Percentiles rank a stretch among this genome's conserved stretches.
Evolutionary conservation across 2,113 vertebrate genomes (phyloP).

Genomic region (Callospermophilus lateralis): DNA sequence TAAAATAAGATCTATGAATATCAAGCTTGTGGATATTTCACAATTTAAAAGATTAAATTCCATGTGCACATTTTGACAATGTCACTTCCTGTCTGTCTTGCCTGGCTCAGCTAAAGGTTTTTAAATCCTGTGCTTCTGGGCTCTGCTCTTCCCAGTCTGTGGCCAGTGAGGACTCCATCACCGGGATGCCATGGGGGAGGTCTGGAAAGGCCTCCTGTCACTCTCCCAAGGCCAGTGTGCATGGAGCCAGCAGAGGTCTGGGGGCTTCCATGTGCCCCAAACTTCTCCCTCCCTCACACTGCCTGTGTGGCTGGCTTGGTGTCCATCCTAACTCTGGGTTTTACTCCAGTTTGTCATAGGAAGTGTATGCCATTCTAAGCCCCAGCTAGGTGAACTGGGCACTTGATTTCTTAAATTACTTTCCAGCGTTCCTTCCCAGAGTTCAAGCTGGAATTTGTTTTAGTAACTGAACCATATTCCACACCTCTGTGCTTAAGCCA

Average conservation of each 20-base stretch:
- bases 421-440: not conserved
- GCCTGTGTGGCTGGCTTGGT: not conserved
- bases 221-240: not conserved
- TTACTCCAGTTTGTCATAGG: not conserved
- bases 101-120: not conserved
- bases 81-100: not conserved
- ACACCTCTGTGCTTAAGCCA: not conserved
- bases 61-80: not conserved
- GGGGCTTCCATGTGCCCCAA: rapidly evolving
- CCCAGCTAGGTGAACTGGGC: not conserved
- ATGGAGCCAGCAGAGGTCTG: not conserved
- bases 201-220: not conserved
- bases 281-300: rapidly evolving
- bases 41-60: not conserved
- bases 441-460: not conserved
- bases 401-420: not conserved
- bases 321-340: not conserved
- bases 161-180: not conserved
- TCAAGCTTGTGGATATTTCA: not conserved
- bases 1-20: not conserved
- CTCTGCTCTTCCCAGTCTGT: not conserved
- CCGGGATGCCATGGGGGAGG: too few species aligned
- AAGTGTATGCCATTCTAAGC: rapidly evolving
- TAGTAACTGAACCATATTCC: not conserved
- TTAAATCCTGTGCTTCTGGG: too few species aligned